Evolutionary conservation across 2,113 vertebrate species (phyloP).

Genomic region (Eonycteris spelaea): DNA sequence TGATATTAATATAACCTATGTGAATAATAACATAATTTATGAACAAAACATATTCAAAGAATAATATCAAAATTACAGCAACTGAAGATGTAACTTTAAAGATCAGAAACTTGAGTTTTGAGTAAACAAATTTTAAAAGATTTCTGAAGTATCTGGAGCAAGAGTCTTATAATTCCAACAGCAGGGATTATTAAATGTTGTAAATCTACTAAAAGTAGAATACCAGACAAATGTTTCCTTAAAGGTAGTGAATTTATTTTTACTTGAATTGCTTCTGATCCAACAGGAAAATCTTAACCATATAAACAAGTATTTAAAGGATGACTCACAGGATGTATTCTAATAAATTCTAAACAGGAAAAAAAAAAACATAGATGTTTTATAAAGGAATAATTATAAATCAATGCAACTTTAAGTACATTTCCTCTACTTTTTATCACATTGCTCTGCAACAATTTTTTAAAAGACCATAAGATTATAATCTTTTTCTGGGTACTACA

Average conservation of each 20-base stretch:
- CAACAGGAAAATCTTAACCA: neutral
- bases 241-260: neutral
- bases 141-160: neutral
- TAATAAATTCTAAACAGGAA: neutral
- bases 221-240: neutral
- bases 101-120: neutral
- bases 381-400: constrained; percentile 16
- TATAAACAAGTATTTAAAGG: constrained; percentile 19
- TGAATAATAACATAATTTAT: neutral
- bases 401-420: neutral
- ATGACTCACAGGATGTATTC: neutral
- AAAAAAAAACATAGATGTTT: neutral
- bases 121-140: neutral
- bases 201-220: neutral
- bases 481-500: neutral
- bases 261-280: neutral
- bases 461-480: neutral
- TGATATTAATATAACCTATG: neutral
- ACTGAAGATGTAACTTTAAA: neutral
- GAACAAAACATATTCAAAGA: neutral
- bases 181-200: neutral
- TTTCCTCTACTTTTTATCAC: neutral
- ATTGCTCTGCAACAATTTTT: neutral
- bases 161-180: neutral
- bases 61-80: neutral